Percentiles rank a stretch among this genome's conserved stretches.
phyloP scores from a whole-genome alignment of 1,140 invertebrate genomes.

The Drosophila hydei region DNA sequence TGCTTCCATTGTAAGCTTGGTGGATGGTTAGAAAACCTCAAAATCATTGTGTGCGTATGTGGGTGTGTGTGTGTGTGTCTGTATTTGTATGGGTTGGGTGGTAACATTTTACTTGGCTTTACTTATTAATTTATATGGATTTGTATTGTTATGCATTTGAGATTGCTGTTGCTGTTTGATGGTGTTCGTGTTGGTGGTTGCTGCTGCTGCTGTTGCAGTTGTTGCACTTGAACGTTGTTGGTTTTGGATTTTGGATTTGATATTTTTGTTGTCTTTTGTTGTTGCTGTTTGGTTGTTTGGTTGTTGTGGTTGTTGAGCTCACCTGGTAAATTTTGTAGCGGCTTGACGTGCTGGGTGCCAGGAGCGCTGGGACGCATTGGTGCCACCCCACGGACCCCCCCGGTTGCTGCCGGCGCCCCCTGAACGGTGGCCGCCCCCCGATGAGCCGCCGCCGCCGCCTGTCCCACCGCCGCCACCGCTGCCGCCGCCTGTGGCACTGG shows the following conservation, averaged over 20 bases:
- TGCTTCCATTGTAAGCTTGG: conserved; percentile 8
- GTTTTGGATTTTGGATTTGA: conserved; percentile 53
- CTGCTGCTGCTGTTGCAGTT: conserved; percentile 34
- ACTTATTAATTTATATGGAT: conserved; percentile 66
- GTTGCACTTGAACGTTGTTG: conserved; percentile 55
- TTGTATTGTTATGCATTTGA: conserved; percentile 42
- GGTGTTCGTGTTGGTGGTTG: conserved; percentile 37
- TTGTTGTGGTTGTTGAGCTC: conserved; percentile 84
- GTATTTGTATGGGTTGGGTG: conserved; percentile 16
- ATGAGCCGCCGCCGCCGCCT: conserved; percentile 86
- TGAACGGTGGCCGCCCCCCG: conserved; percentile 87
- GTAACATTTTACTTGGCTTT: conserved; percentile 66
- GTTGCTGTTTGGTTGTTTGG: conserved; percentile 33
- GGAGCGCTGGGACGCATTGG: conserved; percentile 85
- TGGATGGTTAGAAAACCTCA: not conserved
- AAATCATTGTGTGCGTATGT: conserved; percentile 15
- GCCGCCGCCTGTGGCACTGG: conserved; percentile 86
- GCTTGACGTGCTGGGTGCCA: conserved; percentile 91
- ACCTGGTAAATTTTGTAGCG: conserved; percentile 95
- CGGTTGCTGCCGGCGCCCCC: conserved; percentile 90
- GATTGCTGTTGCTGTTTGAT: conserved; percentile 53
- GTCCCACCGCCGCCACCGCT: conserved; percentile 87
- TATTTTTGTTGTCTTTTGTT: conserved; percentile 36
- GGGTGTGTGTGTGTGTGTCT: conserved; percentile 30
- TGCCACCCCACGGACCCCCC: conserved; percentile 89